These are phyloP conservation scores for Palloptera scutellata DNA, from an alignment of 2,888 invertebrate genomes.

Conservation along the genomic window DNA sequence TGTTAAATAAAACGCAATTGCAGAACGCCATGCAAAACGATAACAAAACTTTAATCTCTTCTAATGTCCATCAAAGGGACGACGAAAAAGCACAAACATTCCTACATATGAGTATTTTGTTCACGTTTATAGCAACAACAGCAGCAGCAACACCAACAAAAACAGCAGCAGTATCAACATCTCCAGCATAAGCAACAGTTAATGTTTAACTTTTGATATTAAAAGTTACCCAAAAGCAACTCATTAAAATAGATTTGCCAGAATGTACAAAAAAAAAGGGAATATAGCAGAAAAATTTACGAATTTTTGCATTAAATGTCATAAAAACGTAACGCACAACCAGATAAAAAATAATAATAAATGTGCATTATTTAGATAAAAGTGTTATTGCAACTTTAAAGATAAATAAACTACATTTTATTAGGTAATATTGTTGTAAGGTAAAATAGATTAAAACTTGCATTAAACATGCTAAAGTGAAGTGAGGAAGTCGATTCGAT, in stretches of 20 bases:
- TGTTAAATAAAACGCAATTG: not conserved
- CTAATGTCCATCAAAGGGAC: slow-evolving; percentile 37
- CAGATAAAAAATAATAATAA: slow-evolving; percentile 22
- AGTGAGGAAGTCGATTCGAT: no score
- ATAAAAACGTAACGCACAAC: no score
- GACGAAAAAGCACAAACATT: not conserved
- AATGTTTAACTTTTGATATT: slow-evolving; percentile 22
- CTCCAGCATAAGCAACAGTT: slow-evolving; percentile 39
- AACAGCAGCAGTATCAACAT: no score
- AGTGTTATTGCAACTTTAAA: slow-evolving; percentile 32
- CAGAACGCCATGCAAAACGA: slow-evolving; percentile 43
- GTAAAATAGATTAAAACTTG: not conserved
- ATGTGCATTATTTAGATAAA: slow-evolving; percentile 12
- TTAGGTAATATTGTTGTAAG: slow-evolving; percentile 16
- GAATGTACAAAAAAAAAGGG: not conserved
- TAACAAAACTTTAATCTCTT: slow-evolving; percentile 46
- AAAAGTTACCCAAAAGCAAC: slow-evolving; percentile 26
- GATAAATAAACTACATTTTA: slow-evolving; percentile 32
- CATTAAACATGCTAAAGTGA: slow-evolving; percentile 2
- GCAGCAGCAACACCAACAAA: slow-evolving; percentile 33
- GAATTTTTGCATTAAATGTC: no score
- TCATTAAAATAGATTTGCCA: slow-evolving; percentile 23
- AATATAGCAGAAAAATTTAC: no score
- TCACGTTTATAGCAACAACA: slow-evolving; percentile 4
- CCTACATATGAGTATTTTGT: not conserved